Evolutionary conservation across 2,888 invertebrate genomes (phyloP), one percentile per base, ranked within the genome.

Genomic region (Hydrotaea diabolus): DNA sequence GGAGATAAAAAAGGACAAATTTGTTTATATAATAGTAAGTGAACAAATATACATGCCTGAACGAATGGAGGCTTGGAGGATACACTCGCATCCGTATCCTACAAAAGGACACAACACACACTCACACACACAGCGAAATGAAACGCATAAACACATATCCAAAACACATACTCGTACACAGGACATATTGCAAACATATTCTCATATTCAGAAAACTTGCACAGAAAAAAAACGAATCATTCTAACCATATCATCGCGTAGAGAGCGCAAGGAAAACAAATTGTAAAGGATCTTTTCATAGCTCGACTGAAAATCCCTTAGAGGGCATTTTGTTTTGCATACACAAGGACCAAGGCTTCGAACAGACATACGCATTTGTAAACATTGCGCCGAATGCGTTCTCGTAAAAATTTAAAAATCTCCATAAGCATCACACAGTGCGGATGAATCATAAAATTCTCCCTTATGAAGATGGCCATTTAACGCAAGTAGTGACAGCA

Each of bases 271-370:
- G 15, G 59, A 59, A 0, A 23, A 26, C 59, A 59, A 59, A 59
- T 23, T 59, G 26, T 59, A 59, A 59, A 59, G 59, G 26, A 59
- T 59, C 59, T 59, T 59, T 23, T 26, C 59, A 59, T 59, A 59
- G 2, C 23, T 59, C 59, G 23, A 7, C 23, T 26, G 13, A 59
- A 80, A 78, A 80, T 80, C 72, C 53, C 73, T 66, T 73, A 74
- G 75, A 84, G 77, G 78, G 81, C 77, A 77, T 71, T 66, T 46
- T 39, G 53, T 77, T 77, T 23, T 46, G 36, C 69, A 46, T 71
- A 49, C 26, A 59, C 9, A 23, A 57, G n/a, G 19, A 77, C 49
- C 19, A n/a, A n/a, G n/a, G n/a, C n/a, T n/a, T n/a, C 31, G 19
- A 15, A 46, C 15, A 39, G 55, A 69, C 39, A 66, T 76, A 19